phyloP scores from a whole-genome alignment of 2,113 vertebrate genomes.

The Sterrhoptilus dennistouni region DNA sequence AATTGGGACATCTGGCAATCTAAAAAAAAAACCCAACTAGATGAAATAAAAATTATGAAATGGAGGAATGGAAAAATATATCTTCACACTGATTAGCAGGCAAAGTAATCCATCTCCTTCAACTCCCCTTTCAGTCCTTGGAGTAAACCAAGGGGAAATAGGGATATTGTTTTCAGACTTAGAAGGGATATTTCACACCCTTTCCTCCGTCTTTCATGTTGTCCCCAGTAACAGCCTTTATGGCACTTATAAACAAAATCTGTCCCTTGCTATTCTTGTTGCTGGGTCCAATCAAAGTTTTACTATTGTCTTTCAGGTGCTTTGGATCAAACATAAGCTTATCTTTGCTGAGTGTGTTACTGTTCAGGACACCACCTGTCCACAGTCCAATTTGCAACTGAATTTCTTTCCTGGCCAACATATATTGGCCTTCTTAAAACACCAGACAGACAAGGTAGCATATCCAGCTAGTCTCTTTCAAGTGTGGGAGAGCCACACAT shows the following conservation, averaged over 20 bases:
- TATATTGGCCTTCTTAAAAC: neutral
- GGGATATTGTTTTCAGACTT: constrained; percentile 49
- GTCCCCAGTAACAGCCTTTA: neutral
- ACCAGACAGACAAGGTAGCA: neutral
- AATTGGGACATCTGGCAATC: constrained; percentile 77
- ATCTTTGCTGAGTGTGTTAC: neutral
- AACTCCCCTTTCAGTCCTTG: constrained; percentile 58
- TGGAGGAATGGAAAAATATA: constrained; percentile 75
- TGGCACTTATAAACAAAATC: neutral
- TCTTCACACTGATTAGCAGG: constrained; percentile 75
- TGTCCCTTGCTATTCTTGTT: neutral
- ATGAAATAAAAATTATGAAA: constrained; percentile 80
- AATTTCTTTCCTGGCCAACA: neutral
- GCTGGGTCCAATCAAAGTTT: neutral
- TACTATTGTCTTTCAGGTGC: neutral
- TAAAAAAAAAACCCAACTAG: constrained; percentile 62
- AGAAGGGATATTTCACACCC: neutral
- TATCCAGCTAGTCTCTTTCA: neutral
- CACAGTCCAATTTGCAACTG: neutral
- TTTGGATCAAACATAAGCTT: neutral
- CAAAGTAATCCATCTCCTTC: constrained; percentile 75
- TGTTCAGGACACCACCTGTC: neutral
- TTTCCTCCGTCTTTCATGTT: neutral
- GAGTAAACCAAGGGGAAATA: constrained; percentile 65
- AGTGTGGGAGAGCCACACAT: neutral